These are phyloP conservation scores for Mus minutoides DNA, from an alignment of 2,797 vertebrate species.

Conservation along the genomic window DNA sequence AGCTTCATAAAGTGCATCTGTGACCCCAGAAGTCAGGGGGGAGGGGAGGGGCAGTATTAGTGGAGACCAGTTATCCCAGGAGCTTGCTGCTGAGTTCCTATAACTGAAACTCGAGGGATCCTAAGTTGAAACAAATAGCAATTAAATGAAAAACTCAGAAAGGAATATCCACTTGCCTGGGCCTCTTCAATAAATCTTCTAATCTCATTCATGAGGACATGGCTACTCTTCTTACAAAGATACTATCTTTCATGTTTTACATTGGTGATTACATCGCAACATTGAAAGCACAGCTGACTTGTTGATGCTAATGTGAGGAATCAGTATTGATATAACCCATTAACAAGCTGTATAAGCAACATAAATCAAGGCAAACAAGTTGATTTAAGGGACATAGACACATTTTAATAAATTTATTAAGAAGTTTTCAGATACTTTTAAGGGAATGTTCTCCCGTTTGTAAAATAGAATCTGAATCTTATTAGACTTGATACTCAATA, in stretches of 20 bases:
- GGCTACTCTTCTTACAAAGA: neutral
- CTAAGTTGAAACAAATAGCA: neutral
- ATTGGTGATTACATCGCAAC: neutral
- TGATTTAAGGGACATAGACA: neutral
- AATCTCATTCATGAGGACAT: neutral
- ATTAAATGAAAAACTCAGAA: neutral
- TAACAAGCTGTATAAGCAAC: constrained; percentile 11
- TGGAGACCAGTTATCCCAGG: neutral
- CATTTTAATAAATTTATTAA: constrained; percentile 15
- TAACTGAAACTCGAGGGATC: neutral
- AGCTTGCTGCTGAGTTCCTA: neutral
- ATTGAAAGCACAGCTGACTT: neutral
- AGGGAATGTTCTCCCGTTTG: neutral
- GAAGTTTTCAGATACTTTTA: neutral
- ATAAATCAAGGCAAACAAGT: constrained; percentile 19
- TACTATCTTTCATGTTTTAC: neutral
- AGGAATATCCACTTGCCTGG: neutral
- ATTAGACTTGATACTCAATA: constrained; percentile 39
- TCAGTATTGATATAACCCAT: constrained; percentile 23
- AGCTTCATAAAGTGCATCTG: neutral
- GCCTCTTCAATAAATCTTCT: neutral
- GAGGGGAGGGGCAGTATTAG: neutral
- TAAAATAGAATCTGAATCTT: neutral
- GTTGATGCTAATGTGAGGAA: neutral
- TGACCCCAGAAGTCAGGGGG: neutral